Evolutionary conservation across 2,113 vertebrate species (phyloP), one percentile per base, ranked within the genome.

Genomic region (Otus sunia): DNA sequence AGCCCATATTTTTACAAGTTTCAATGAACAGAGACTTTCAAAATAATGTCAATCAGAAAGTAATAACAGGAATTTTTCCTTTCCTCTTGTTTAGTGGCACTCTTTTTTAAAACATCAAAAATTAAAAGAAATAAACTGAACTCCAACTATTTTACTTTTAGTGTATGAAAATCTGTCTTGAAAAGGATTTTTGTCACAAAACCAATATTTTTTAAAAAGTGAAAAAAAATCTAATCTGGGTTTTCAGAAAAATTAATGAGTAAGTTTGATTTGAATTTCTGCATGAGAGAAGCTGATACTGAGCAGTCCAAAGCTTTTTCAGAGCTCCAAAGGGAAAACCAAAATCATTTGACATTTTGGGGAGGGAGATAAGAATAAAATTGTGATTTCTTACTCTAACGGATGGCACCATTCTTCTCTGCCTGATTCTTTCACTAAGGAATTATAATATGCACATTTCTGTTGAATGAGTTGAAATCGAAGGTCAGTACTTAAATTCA

Each of bases 401-500:
- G 3, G 36, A 94, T 67, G 41, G 5, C 6, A 83, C 12, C 7
- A 76, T 90, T 79, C 53, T 90, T 90, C 30, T 81, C 52, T 90
- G 41, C 20, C 18, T 63, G 5, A 8, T 58, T 86, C 26, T 64
- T 90, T 39, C 30, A 64, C 27, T 25, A 69, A 74, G 72, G 75
- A 88, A 84, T 77, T 88, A 49, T 67, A 71, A 86, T 55, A 79
- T 21, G 17, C 45, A 58, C 18, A 71, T 50, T 80, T 23, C 47
- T 78, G 12, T 88, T 93, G 68, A 86, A 85, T 76, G 25, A 80
- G 6, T 80, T 90, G 25, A 92, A 88, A 90, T 62, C 0, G 0
- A 92, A 91, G 68, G 79, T 91, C 92, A 95, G n/a, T 74, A 47
- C 47, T 75, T 92, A 92, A 93, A 88, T 67, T 86, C 71, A 91